phyloP scores from a whole-genome alignment of 2,113 vertebrate species.

The Nerophis lumbriciformis region DNA sequence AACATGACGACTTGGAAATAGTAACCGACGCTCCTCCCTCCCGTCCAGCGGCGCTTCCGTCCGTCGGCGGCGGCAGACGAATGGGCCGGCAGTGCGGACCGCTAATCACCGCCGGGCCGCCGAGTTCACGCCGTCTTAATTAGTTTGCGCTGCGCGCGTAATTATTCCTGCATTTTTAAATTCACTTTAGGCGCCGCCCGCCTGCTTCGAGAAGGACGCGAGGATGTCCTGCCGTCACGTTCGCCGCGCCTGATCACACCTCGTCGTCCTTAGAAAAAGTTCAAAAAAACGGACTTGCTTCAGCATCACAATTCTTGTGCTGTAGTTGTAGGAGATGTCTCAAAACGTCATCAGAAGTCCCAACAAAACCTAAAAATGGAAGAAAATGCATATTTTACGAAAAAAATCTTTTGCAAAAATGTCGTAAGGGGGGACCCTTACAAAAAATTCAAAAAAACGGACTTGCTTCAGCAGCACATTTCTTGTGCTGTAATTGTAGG shows the following conservation, averaged over 20 bases:
- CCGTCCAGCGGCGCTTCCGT: slow-evolving; percentile 30
- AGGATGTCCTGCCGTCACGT: slow-evolving; percentile 64
- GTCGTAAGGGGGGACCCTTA: no score
- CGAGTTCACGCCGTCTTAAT: slow-evolving; percentile 67
- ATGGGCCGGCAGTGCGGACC: slow-evolving; percentile 43
- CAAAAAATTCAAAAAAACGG: no score
- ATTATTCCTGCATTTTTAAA: slow-evolving; percentile 74
- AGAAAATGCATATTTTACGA: no score
- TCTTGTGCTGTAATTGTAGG: no score
- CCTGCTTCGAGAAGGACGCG: slow-evolving; percentile 52
- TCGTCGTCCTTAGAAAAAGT: slow-evolving; percentile 19
- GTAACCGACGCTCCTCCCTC: slow-evolving; percentile 37
- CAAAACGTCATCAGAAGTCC: no score
- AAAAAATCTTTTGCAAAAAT: no score
- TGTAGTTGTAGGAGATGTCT: no score
- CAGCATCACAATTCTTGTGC: no score
- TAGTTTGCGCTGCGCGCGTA: slow-evolving; percentile 68
- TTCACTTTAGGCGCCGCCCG: slow-evolving; percentile 60
- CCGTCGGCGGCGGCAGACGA: slow-evolving; percentile 29
- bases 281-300: no score
- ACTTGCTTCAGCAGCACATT: no score
- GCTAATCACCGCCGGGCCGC: slow-evolving; percentile 58
- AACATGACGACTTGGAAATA: slow-evolving; percentile 68
- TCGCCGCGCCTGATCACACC: slow-evolving; percentile 53
- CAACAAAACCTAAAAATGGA: no score